Evolutionary conservation across 1,140 invertebrate genomes (phyloP).

Genomic region (Venustaconcha ellipsiformis): DNA sequence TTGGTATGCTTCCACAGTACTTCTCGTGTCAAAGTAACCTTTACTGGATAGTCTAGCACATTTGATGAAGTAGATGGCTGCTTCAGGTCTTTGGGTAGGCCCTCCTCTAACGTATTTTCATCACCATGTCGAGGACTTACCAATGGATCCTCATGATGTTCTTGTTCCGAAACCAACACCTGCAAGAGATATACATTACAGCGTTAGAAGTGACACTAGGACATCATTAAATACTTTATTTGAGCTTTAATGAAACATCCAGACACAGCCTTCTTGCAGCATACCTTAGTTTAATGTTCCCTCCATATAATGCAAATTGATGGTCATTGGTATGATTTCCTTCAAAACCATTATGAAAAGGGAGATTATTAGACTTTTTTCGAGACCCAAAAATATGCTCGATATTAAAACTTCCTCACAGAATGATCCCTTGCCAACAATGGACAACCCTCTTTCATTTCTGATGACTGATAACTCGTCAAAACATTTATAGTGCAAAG

Average conservation of each 20-base stretch:
- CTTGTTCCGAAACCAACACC: conserved; percentile 62
- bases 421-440: too few relatives aligned
- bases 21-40: conserved; percentile 48
- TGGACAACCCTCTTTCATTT: too few relatives aligned
- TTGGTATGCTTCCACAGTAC: conserved; percentile 55
- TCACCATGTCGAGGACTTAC: not conserved
- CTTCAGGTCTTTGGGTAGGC: conserved; percentile 14
- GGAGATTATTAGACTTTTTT: not conserved
- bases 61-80: conserved; percentile 8
- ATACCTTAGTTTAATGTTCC: too few relatives aligned
- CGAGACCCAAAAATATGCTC: too few relatives aligned
- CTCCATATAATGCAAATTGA: not conserved
- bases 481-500: too few relatives aligned
- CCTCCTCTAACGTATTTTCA: not conserved
- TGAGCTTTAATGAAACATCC: not conserved
- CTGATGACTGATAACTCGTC: too few relatives aligned
- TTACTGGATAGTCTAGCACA: conserved; percentile 11
- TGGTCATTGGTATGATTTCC: not conserved
- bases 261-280: not conserved
- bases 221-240: not conserved
- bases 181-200: conserved; percentile 18
- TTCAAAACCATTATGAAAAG: not conserved
- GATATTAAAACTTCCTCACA: too few relatives aligned
- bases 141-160: conserved; percentile 31
- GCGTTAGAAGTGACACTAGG: not conserved